Evolutionary conservation across 53 echinoderm and acorn worm genomes (phyloP), one percentile per base, ranked within the genome.

Genomic region (Apostichopus leukothele): DNA sequence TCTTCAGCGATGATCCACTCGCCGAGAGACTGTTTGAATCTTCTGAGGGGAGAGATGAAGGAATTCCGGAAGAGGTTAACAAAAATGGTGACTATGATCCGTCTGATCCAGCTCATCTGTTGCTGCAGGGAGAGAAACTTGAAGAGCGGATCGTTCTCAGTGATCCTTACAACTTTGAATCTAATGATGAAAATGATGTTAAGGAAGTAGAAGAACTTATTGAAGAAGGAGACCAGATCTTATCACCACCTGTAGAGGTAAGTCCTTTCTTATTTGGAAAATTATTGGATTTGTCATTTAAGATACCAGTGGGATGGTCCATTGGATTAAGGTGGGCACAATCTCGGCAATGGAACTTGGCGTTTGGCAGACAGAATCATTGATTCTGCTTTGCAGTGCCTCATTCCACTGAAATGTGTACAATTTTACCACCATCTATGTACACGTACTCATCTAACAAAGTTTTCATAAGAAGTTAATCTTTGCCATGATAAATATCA

Each of bases 101-200:
- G 16, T 79, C 16, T 79, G 79, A 79, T 52, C 79, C 79, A 52
- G 53, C 79, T 52, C 19, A 0, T 0, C 6, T 81, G n/a, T 81
- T 81, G 9, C 12, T 9, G 16, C 55, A 81, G 22, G 77, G 39
- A 10, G 59, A 54, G 59, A 51, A 55, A 1, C 1, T n/a, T 19
- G 81, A 12, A 1, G 55, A 81, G 1, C 8, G 7, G 14, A n/a
- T 2, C 11, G 20, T 59, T 22, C 10, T 54, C 18, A 18, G 20
- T 3, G 19, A 81, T 81, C 81, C 55, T 5, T 81, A 81, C 18
- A 55, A 54, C 23, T 81, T 81, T 59, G 59, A 81, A n/a, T 53
- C 54, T 54, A 52, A 77, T 14, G 81, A 81, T n/a, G 55, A 20
- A 14, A 4, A 18, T 14, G 71, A 71, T 19, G 20, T 6, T 4